phyloP scores from a whole-genome alignment of 2,797 vertebrate species.

The Acipenser ruthenus region DNA sequence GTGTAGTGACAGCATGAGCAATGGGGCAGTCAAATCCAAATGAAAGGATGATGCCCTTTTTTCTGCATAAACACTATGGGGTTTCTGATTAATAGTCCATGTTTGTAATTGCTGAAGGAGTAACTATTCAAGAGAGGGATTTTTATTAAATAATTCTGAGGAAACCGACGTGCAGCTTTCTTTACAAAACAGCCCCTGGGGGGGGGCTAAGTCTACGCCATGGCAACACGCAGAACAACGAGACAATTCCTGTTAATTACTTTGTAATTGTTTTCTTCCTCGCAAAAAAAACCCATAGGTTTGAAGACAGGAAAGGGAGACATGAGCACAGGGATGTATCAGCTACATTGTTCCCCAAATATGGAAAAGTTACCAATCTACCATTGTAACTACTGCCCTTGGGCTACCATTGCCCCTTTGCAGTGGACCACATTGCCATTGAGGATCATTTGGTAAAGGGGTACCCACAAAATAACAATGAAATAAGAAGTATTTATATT shows the following conservation, averaged over 20 bases:
- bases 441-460: too few species aligned
- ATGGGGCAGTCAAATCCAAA: not conserved
- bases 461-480: too few species aligned
- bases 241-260: slow-evolving; percentile 14
- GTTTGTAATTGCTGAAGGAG: slow-evolving; percentile 15
- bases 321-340: too few species aligned
- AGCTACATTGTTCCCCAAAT: too few species aligned
- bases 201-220: not conserved
- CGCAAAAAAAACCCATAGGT: too few species aligned
- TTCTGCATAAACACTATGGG: slow-evolving; percentile 14
- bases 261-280: not conserved
- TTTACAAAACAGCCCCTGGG: not conserved
- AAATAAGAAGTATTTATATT: too few species aligned
- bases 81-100: slow-evolving; percentile 11
- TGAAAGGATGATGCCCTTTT: slow-evolving; percentile 8
- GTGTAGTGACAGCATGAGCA: slow-evolving; percentile 16
- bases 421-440: too few species aligned
- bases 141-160: slow-evolving; percentile 1
- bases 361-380: too few species aligned
- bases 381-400: too few species aligned
- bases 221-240: slow-evolving; percentile 1
- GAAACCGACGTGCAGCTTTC: slow-evolving; percentile 7
- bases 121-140: slow-evolving; percentile 10
- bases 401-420: too few species aligned
- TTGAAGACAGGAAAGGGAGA: too few species aligned